Evolutionary conservation across 2,797 vertebrate species (phyloP).

Genomic region (Mormyrops boulengeri): DNA sequence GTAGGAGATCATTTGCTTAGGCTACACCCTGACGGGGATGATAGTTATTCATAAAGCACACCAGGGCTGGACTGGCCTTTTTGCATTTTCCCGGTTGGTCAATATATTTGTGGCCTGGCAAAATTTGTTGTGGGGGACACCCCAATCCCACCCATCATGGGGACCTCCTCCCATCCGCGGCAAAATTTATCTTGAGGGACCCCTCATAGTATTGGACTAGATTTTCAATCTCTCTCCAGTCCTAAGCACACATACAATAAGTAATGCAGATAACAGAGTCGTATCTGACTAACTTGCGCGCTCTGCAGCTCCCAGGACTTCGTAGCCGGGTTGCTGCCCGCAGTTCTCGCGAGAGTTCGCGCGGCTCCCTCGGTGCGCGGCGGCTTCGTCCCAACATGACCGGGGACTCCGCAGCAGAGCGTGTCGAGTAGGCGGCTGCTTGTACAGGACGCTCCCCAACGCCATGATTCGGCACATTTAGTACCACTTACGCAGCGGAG

Average conservation of each 20-base stretch:
- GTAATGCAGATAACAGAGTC: background rate
- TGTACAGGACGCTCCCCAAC: background rate
- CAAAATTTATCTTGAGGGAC: background rate
- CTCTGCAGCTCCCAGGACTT: background rate
- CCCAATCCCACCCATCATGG: background rate
- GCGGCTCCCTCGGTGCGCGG: background rate
- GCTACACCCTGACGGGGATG: background rate
- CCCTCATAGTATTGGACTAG: background rate
- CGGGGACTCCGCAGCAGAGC: background rate
- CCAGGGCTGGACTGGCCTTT: background rate
- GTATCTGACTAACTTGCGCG: background rate
- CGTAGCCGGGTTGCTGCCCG: background rate
- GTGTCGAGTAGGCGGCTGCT: background rate
- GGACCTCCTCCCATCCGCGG: background rate
- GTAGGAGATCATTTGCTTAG: background rate
- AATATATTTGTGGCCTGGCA: background rate
- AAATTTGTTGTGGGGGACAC: background rate
- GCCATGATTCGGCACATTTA: conserved; percentile 17
- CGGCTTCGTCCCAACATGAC: background rate
- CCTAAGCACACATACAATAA: background rate
- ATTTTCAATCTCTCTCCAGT: background rate
- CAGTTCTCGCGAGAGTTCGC: conserved; percentile 14
- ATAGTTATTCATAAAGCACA: background rate
- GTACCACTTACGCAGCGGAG: background rate
- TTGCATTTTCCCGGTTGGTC: background rate